A percentile compares a stretch with the other conserved stretches of the same genome.
Conservation (phyloP, 2,888 invertebrate species). For the Andrena bucephala region DNA sequence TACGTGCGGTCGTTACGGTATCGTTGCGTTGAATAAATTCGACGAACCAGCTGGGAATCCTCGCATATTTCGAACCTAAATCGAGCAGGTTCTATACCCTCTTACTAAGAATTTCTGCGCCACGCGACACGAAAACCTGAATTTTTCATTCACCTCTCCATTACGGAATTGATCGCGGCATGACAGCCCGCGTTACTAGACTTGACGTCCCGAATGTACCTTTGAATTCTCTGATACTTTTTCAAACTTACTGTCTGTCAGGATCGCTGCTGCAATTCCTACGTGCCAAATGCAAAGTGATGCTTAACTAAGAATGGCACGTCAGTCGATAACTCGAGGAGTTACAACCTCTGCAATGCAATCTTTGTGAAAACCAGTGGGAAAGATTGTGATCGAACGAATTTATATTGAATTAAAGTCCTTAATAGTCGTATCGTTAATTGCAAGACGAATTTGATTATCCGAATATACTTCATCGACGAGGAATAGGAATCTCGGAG, state of each 20-base stretch:
- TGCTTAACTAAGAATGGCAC: not conserved
- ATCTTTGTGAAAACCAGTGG: not conserved
- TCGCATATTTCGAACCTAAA: conserved; percentile 53
- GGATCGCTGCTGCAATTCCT: not conserved
- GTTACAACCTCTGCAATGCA: not conserved
- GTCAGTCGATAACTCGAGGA: not conserved
- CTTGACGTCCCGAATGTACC: not conserved
- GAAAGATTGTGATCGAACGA: too few relatives aligned
- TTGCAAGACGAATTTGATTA: not conserved
- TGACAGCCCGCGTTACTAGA: not conserved
- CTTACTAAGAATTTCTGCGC: conserved; percentile 6
- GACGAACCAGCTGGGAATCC: conserved; percentile 43
- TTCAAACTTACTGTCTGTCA: not conserved
- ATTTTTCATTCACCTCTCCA: conserved; percentile 43
- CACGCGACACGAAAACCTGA: conserved; percentile 43
- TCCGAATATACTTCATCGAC: not conserved
- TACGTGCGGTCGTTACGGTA: conserved; percentile 66
- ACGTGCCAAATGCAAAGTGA: not conserved
- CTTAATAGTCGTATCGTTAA: not conserved
- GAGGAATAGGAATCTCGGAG: not conserved
- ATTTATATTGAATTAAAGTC: too few relatives aligned
- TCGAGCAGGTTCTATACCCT: conserved; percentile 17
- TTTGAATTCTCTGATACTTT: not conserved
- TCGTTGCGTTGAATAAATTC: conserved; percentile 65
- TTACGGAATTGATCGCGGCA: conserved; percentile 44